phyloP scores from a whole-genome alignment of 2,888 invertebrate species.

The Gari tellinella region DNA sequence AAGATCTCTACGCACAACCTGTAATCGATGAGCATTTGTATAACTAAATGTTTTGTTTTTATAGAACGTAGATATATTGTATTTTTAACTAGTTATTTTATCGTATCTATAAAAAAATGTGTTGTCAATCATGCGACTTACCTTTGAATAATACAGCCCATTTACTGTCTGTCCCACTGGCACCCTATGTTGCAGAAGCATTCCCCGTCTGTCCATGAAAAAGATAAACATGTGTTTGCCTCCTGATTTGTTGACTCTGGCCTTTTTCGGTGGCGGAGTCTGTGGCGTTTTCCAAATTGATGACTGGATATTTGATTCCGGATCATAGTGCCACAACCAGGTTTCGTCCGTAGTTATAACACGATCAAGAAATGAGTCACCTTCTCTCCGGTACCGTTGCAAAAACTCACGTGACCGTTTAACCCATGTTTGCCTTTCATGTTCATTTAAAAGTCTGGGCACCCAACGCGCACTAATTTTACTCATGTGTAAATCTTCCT shows the following conservation, averaged over 20 bases:
- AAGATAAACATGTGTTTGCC: slow-evolving; percentile 17
- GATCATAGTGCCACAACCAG: too few species aligned
- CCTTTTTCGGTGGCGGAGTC: slow-evolving; percentile 8
- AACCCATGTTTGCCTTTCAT: neutral
- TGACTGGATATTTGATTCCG: slow-evolving; percentile 5
- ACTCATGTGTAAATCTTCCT: too few species aligned
- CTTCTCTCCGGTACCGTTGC: neutral
- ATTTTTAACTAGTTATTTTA: too few species aligned
- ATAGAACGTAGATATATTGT: too few species aligned
- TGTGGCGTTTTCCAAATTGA: slow-evolving; percentile 7
- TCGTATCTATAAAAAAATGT: too few species aligned
- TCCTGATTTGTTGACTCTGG: slow-evolving; percentile 11
- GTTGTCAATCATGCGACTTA: too few species aligned
- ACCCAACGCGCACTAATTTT: slow-evolving; percentile 13
- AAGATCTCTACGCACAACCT: too few species aligned
- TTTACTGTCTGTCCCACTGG: slow-evolving; percentile 10
- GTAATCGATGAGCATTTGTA: too few species aligned
- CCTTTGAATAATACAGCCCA: slow-evolving; percentile 10
- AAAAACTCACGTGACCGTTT: neutral
- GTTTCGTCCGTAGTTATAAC: slow-evolving; percentile 11
- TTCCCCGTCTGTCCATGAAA: slow-evolving; percentile 18
- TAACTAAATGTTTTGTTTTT: too few species aligned
- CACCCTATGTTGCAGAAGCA: slow-evolving; percentile 6
- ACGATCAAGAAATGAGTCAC: slow-evolving; percentile 10
- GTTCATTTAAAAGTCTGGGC: neutral